Evolutionary conservation across 2,113 vertebrate species (phyloP).

Genomic region (Oncorhynchus clarkii): DNA sequence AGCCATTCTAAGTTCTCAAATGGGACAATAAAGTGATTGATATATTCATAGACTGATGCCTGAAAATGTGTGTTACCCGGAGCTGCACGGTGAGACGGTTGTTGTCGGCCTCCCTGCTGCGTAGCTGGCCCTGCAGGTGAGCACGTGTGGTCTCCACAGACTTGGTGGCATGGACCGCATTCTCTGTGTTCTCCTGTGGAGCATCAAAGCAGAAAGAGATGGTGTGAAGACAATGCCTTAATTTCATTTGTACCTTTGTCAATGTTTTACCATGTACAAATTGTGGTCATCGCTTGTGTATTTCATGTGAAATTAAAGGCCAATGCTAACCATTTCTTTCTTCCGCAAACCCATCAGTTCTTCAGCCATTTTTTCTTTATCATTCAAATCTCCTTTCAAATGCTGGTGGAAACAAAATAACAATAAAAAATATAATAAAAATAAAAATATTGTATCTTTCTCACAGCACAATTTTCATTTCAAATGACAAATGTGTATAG

Average conservation of each 20-base stretch:
- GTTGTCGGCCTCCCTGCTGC: conserved; percentile 83
- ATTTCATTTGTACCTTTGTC: too few relatives aligned
- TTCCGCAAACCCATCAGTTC: conserved; percentile 74
- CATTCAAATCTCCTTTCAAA: conserved; percentile 74
- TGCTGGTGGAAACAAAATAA: conserved; percentile 59
- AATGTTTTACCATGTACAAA: too few relatives aligned
- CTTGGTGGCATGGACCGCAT: conserved; percentile 66
- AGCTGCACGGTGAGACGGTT: conserved; percentile 76
- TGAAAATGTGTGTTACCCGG: conserved; percentile 65
- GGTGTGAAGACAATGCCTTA: too few relatives aligned
- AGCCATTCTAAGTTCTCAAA: not conserved
- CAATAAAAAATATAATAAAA: not conserved
- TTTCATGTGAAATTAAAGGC: not conserved
- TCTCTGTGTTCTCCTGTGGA: conserved; percentile 72
- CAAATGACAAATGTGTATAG: not conserved
- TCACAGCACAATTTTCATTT: not conserved
- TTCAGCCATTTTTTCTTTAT: conserved; percentile 70
- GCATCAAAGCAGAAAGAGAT: not conserved
- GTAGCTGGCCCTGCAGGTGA: conserved; percentile 80
- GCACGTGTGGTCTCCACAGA: conserved; percentile 73
- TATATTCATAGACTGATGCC: not conserved
- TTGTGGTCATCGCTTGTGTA: not conserved
- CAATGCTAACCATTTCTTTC: conserved; percentile 74
- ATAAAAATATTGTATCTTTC: not conserved
- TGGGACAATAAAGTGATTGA: not conserved